Conservation (phyloP, 1,140 invertebrate species). For the Penaeus chinensis region DNA sequence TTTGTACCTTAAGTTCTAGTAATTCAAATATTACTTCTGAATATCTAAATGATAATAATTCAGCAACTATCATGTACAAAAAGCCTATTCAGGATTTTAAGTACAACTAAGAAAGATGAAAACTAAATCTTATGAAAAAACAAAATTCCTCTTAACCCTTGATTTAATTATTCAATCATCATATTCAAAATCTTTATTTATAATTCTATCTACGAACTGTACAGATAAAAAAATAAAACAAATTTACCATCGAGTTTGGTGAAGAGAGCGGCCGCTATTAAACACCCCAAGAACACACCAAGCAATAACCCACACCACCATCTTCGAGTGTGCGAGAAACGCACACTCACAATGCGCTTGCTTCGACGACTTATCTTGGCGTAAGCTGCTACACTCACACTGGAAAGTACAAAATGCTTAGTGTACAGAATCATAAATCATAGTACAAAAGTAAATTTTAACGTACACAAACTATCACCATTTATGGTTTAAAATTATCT, state of each 20-base stretch:
- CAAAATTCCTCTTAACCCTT: no score
- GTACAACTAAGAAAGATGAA: not conserved
- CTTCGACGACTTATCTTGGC: conserved; percentile 59
- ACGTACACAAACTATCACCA: no score
- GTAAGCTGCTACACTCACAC: conserved; percentile 24
- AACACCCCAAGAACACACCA: conserved; percentile 55
- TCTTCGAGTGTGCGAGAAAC: conserved; percentile 63
- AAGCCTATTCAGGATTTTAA: not conserved
- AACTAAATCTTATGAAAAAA: not conserved
- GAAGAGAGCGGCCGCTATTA: conserved; percentile 37
- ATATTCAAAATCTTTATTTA: no score
- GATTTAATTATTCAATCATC: no score
- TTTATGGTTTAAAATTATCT: no score
- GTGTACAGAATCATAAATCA: not conserved
- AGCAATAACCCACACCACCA: conserved; percentile 61
- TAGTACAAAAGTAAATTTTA: not conserved
- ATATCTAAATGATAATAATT: not conserved
- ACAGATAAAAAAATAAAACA: not conserved
- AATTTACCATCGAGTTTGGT: conserved; percentile 58
- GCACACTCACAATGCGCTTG: conserved; percentile 63
- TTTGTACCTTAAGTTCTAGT: not conserved
- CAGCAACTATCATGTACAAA: not conserved
- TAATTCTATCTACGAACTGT: no score
- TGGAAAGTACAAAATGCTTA: not conserved
- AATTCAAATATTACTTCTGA: no score